Conservation (phyloP, 1,140 invertebrate genomes). For the Mycetomoellerius zeteki region DNA sequence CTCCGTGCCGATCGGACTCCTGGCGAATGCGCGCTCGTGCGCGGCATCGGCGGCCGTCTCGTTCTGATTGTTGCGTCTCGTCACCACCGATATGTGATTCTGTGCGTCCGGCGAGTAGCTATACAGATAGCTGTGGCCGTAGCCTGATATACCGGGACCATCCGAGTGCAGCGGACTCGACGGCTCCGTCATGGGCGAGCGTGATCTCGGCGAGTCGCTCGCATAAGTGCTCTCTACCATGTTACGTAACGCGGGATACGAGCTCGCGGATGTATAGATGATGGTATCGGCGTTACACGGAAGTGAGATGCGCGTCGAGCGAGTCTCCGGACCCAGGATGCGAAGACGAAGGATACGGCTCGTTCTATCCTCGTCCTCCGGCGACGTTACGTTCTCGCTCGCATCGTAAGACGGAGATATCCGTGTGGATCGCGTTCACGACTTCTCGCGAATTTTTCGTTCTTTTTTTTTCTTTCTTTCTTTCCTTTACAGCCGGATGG, state of each 20-base stretch:
- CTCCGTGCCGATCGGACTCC: constrained; percentile 75
- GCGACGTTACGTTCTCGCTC: constrained; percentile 3
- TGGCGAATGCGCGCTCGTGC: constrained; percentile 69
- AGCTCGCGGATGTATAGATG: neutral
- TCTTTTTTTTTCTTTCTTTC: neutral
- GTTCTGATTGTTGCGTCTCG: constrained; percentile 67
- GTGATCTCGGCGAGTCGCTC: constrained; percentile 83
- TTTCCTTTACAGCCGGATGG: neutral
- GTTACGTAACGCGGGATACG: constrained; percentile 47
- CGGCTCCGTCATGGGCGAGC: constrained; percentile 84
- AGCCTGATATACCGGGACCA: constrained; percentile 77
- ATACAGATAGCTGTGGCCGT: constrained; percentile 79
- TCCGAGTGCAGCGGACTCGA: constrained; percentile 81
- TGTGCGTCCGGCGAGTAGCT: constrained; percentile 78
- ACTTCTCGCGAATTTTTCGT: neutral
- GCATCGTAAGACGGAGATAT: neutral
- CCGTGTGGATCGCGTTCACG: neutral
- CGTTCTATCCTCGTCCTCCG: constrained; percentile 16
- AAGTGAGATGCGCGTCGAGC: neutral
- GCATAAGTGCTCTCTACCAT: constrained; percentile 85
- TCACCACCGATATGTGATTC: constrained; percentile 46
- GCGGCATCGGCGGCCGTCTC: constrained; percentile 56
- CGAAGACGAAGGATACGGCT: neutral
- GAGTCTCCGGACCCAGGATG: neutral
- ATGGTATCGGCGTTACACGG: neutral